Base-by-base conservation (phyloP, 2,113 vertebrate genomes). In the Hippolais icterina region DNA sequence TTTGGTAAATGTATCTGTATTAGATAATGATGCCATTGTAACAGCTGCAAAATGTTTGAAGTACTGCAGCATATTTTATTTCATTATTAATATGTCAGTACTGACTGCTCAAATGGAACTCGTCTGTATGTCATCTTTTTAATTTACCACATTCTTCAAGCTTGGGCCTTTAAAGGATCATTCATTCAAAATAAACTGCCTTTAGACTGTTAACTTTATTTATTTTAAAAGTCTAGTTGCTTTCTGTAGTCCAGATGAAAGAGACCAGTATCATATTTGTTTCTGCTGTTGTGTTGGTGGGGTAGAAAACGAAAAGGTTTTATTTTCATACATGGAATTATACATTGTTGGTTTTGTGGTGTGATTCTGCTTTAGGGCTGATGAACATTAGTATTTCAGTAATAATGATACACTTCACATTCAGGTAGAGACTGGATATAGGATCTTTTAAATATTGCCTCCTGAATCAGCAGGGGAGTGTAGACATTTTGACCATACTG, bases 11-110 rank as follows among this genome's bases (percentile, higher is more conserved):
- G 31, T 28, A 37, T 92, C 83, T 65, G 31, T 28, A 3, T 68
- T 72, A 83, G 46, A 27, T 77, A 79, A 80, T n/a, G 8, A 4
- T 63, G 37, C 49, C 68, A 50, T 72, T 92, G 46, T 75, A 85
- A 54, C 79, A 93, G 75, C 75, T 96, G 94, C 57, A 76, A 68
- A 92, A 60, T 54, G 12, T 90, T 85, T 85, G 61, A 88, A 75
- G 60, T 59, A 71, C 33, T 76, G 53, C 49, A 47, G 57, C 19
- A 3, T 82, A 56, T 85, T 78, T 91, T 78, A 33, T 78, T 85
- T 85, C 41, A 22, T 86, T 90, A 83, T 72, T 92, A 88, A 72
- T 76, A 25, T 68, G n/a, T 85, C 89, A 90, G 61, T 66, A 47
- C 14, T 86, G 79, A 44, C 69, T 72, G 70, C 86, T 92, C 63